Evolutionary conservation across 2,797 vertebrate genomes (phyloP), one percentile per base, ranked within the genome.

Genomic region (Phrynocephalus vlangalii): DNA sequence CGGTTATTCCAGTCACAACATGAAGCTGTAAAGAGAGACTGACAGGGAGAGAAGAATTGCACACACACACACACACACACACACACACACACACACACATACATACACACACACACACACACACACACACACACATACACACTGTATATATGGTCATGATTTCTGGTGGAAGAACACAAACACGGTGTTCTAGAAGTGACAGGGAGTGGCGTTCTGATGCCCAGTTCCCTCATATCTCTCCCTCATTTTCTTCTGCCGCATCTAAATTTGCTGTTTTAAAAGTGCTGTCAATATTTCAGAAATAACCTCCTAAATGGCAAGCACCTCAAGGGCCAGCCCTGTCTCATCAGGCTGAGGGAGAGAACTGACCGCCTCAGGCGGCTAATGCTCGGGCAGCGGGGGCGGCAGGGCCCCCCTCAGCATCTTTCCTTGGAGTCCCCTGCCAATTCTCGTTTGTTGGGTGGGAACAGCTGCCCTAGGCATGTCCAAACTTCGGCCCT

Each of bases 1-100:
- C 88, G 15, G 77, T 88, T 87, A 88, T 91, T 95, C 81, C 90
- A 94, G 93, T 3, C 2, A 84, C 91, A 84, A 89, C 83, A 90
- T 82, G 90, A 91, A 63, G 15, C 50, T 89, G 91, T 82, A 88
- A 60, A 87, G 84, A 73, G 90, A 66, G 90, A 28, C 67, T 20
- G n/a, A 92, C 68, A 68, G 11, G 0, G 0, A 38, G 44, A 80
- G 0, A 38, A 79, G 83, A 91, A 85, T 18, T 38, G 77, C 0
- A 20, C 80, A 33, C 33, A 33, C 33, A 33, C 33, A 33, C 33
- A 33, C 33, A 33, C 33, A 33, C 2, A 33, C 2, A 33, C 2
- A 33, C 2, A 33, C n/a, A n/a, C n/a, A n/a, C 2, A 33, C 2
- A 33, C 2, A 33, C 0, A 20, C 80, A 33, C 33, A 33, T 2